These are phyloP conservation scores for Hyperoplus lanceolatus DNA, from an alignment of 2,797 vertebrate species.

Conservation along the genomic window DNA sequence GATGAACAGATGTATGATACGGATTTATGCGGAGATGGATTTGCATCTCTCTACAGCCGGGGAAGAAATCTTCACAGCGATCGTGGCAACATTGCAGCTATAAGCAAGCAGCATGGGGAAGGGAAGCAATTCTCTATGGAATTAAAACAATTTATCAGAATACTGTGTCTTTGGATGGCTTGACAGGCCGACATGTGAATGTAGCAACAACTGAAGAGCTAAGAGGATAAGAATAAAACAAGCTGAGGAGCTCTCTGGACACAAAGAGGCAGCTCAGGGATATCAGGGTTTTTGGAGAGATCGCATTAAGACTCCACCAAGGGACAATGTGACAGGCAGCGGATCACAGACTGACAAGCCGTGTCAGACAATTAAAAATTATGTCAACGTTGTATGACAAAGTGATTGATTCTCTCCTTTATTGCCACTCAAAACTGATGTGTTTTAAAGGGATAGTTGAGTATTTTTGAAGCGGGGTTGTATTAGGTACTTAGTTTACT, in stretches of 20 bases:
- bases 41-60: slow-evolving; percentile 7
- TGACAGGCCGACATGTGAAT: slow-evolving; percentile 52
- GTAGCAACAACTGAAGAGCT: slow-evolving; percentile 54
- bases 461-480: no score
- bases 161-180: slow-evolving; percentile 36
- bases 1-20: slow-evolving; percentile 39
- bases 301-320: slow-evolving; percentile 49
- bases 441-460: slow-evolving; percentile 27
- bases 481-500: no score
- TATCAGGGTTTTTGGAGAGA: slow-evolving; percentile 57
- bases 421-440: slow-evolving; percentile 64
- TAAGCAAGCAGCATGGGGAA: slow-evolving; percentile 31
- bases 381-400: slow-evolving; percentile 71
- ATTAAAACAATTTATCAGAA: slow-evolving; percentile 33
- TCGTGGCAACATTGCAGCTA: slow-evolving; percentile 44
- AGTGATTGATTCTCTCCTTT: slow-evolving; percentile 66
- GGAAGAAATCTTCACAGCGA: slow-evolving; percentile 30
- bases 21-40: slow-evolving; percentile 36
- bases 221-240: slow-evolving; percentile 29
- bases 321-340: slow-evolving; percentile 67
- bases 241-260: slow-evolving; percentile 44
- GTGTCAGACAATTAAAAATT: slow-evolving; percentile 63
- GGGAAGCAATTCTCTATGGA: slow-evolving; percentile 21
- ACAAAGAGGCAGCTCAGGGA: slow-evolving; percentile 39
- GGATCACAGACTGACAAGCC: slow-evolving; percentile 69